Evolutionary conservation across 1,140 invertebrate species (phyloP), one percentile per base, ranked within the genome.

Genomic region (Apocrypta bakeri): DNA sequence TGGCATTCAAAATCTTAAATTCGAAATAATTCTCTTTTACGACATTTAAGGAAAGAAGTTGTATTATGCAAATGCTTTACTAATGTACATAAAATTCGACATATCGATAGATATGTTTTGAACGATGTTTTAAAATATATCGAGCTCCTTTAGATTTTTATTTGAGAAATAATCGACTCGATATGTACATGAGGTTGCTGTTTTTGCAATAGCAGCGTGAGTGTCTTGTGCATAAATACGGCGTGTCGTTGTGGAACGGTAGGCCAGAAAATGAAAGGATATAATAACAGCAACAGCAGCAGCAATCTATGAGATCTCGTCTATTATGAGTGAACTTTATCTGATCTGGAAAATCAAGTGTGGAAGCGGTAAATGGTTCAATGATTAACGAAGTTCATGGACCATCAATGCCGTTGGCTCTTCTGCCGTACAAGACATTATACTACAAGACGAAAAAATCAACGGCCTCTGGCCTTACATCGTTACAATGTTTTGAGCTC

Each of bases 341-440:
- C 88, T 86, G 76, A 78, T 84, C 78, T 78, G 86, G 84, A 88
- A 86, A 88, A 88, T 88, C 84, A 87, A 87, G 86, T 3, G 73
- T 42, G 33, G 33, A 42, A 72, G 69, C 69, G 69, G 69, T 72
- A 72, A 72, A 72, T 12, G 7, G 33, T 29, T 21, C n/a, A 9
- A 42, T 42, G 69, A 72, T 72, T 42, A 42, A 72, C 37, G 69
- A 72, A 42, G 33, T 72, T 72, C 69, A 72, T 3, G 31, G 31
- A 33, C 17, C 21, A 25, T 2, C 25, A 25, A 24, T 24, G 63
- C 63, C 68, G 29, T 29, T 33, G 68, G 11, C 68, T 69, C 31
- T 7, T 33, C 29, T 12, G 4, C 68, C 29, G 66, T 17, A 6
- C 9, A 27, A 29, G 9, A 1, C 3, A n/a, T n/a, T n/a, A n/a